Evolutionary conservation across 2,888 invertebrate species (phyloP), one percentile per base, ranked within the genome.

Genomic region (Hoplodrina ambigua): DNA sequence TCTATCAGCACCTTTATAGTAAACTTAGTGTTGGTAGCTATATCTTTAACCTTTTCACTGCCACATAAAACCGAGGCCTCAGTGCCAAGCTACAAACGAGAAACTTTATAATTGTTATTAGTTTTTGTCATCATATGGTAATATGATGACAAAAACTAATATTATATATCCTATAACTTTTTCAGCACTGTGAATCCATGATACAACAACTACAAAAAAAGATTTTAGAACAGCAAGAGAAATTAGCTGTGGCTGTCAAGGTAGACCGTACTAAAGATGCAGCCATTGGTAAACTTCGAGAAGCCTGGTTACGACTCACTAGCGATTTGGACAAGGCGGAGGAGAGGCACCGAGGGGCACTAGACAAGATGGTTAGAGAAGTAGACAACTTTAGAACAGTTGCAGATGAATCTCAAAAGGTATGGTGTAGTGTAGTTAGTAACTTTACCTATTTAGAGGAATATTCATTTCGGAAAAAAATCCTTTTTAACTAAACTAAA

Each of bases 181-280:
- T 90, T 56, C 87, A 98, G 97, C 98, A 98, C 86, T 98, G 98
- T 84, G 98, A 98, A 92, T 96, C 97, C 72, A 94, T 97, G 83
- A 98, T 98, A 62, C 97, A 97, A 85, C 96, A 97, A 62, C 91
- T 98, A 1, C 98, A 98, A 88, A 96, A 96, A 81, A 97, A 97
- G 80, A 92, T 97, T 61, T 92, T 98, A 37, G 98, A 98, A 81
- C 97, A 97, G 82, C 98, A 98, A 88, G 98, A 98, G 88, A 97
- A 97, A 84, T 89, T 98, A 41, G 97, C 98, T 0, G 98, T 98
- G 0, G 98, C 98, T 0, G 90, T 98, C 7, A 97, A 97, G 89
- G 97, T 98, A 0, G 98, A 98, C 89, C 96, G 97, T 67, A 96
- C 97, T 0, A 98, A 98, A 88, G 98, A 98, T 84, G 91, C 94